Evolutionary conservation across 1,140 invertebrate genomes (phyloP), one percentile per base, ranked within the genome.

Genomic region (Hormaphis cornu): DNA sequence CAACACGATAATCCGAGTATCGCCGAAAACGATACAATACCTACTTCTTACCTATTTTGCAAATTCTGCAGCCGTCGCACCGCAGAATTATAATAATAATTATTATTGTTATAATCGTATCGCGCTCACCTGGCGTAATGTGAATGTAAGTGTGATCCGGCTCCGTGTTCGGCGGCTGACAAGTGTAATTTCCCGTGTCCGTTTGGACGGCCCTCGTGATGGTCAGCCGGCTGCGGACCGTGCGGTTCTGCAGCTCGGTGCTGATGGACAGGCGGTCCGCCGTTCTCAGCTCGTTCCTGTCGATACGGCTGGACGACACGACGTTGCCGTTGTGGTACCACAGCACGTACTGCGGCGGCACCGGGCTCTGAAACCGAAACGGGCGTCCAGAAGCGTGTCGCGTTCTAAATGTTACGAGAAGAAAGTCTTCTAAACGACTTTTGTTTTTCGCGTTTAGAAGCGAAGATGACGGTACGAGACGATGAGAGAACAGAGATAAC

Each of bases 301-400:
- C 30, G 5, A 66, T 35, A 33, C 50, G 28, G 24, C 42, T 14
- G 7, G 61, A 22, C 1, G 44, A 48, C 80, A 94, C 93, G 87
- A 94, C 91, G 63, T 87, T 85, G 76, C 90, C 88, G 80, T 94
- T 93, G 80, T 93, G 91, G 79, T 90, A 91, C 90, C 90, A 93
- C 80, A 92, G 91, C 48, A 93, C 89, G 80, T 90, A 92, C 77
- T 92, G 89, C 33, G 90, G 90, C 48, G 89, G 89, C 73, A 88
- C 89, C 44, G 89, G 89, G 77, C 89, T 92, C 90, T 92, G 82
- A n/a, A 83, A 83, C 46, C 73, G 69, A 73, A 72, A 26, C 18
- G 61, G 35, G 35, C 18, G 7, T n/a, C n/a, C n/a, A n/a, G n/a
- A n/a, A n/a, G n/a, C n/a, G n/a, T n/a, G n/a, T n/a, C n/a, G n/a